Conservation (phyloP, 2,113 vertebrate species). For the Zapus hudsonius region DNA sequence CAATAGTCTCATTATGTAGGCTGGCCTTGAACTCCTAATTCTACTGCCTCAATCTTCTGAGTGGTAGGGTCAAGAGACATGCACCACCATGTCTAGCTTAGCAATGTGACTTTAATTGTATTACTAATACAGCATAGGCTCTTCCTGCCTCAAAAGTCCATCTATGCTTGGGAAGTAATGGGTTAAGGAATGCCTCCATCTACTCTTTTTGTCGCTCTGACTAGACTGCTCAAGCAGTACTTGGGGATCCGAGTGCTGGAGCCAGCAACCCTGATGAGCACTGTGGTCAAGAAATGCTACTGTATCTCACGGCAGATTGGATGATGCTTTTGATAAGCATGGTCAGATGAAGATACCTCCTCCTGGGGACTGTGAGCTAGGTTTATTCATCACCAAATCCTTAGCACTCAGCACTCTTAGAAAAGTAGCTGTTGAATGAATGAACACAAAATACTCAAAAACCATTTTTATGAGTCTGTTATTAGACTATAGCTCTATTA, state of each 20-base stretch:
- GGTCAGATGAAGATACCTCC: background rate
- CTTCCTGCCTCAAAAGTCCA: background rate
- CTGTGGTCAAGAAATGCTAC: background rate
- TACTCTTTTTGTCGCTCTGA: background rate
- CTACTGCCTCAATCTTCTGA: background rate
- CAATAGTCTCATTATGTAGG: background rate
- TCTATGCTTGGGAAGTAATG: background rate
- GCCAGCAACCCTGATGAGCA: background rate
- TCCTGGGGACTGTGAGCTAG: background rate
- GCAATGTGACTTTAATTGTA: background rate
- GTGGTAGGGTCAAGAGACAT: background rate
- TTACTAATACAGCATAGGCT: background rate
- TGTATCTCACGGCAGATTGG: background rate
- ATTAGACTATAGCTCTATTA: background rate
- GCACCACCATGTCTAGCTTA: background rate
- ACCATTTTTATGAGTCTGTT: constrained; percentile 3
- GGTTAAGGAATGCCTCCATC: background rate
- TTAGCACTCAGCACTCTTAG: background rate
- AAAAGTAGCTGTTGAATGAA: constrained; percentile 28
- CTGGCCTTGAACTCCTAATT: background rate
- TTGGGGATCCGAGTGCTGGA: background rate
- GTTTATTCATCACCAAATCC: background rate
- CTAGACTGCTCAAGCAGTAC: constrained; percentile 13
- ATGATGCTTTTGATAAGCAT: background rate
- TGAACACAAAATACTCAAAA: background rate